phyloP scores from a whole-genome alignment of 2,888 invertebrate species.

The Trachelus stipa region DNA sequence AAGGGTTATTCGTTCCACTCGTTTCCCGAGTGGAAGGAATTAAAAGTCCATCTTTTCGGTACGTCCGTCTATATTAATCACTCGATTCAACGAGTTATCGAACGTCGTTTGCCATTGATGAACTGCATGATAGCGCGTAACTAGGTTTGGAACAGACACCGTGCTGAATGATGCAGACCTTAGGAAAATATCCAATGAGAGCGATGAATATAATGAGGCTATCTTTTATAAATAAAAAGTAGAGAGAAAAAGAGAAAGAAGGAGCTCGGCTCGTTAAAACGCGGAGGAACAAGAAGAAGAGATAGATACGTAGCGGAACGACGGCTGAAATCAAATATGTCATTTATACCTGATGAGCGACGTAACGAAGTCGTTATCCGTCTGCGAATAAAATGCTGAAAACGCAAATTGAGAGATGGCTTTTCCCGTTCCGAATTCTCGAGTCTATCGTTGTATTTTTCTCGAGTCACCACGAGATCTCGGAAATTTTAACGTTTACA shows the following conservation, averaged over 20 bases:
- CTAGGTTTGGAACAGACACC: too few species aligned
- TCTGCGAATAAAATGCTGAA: slow-evolving; percentile 51
- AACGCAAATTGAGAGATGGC: slow-evolving; percentile 51
- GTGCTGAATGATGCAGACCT: not conserved
- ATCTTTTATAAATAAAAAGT: slow-evolving; percentile 3
- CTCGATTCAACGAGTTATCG: not conserved
- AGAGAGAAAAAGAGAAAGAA: not conserved
- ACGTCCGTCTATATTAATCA: too few species aligned
- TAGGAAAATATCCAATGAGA: not conserved
- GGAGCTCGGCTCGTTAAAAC: not conserved
- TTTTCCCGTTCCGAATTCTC: slow-evolving; percentile 17
- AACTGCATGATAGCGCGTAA: not conserved
- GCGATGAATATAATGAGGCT: not conserved
- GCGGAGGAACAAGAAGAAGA: not conserved
- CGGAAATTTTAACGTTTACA: slow-evolving; percentile 1
- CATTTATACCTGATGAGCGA: slow-evolving; percentile 57
- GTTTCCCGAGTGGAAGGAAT: too few species aligned
- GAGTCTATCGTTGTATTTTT: slow-evolving; percentile 35
- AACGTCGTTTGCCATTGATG: not conserved
- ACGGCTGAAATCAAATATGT: slow-evolving; percentile 55
- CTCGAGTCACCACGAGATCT: slow-evolving; percentile 21
- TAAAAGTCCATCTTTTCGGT: too few species aligned
- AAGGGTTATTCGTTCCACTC: too few species aligned
- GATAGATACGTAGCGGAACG: not conserved
- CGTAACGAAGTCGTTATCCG: slow-evolving; percentile 59